These are phyloP conservation scores for Diabrotica balteata DNA, from an alignment of 2,888 invertebrate genomes.

Conservation along the genomic window DNA sequence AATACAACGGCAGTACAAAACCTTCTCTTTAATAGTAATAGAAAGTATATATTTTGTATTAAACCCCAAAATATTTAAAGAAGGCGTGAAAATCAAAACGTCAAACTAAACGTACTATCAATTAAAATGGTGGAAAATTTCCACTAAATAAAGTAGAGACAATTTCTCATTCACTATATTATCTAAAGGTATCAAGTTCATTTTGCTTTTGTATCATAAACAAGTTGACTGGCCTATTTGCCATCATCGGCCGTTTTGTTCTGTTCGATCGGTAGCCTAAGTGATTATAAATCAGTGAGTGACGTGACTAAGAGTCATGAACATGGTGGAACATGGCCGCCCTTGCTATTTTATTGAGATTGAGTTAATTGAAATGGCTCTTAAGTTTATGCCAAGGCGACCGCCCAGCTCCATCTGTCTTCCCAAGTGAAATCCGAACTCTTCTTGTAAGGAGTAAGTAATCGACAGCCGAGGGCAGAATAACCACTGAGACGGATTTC, in stretches of 20 bases:
- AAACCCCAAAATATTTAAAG: too few relatives aligned
- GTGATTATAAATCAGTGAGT: constrained; percentile 22
- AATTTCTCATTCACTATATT: too few relatives aligned
- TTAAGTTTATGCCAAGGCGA: constrained; percentile 23
- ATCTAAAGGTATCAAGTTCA: too few relatives aligned
- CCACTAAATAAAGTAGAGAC: too few relatives aligned
- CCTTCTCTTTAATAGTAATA: too few relatives aligned
- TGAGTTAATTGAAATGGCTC: constrained; percentile 24
- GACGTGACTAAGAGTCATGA: constrained; percentile 26
- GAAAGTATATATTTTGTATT: too few relatives aligned
- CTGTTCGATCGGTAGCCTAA: constrained; percentile 12
- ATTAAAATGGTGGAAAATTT: too few relatives aligned
- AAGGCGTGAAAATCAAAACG: too few relatives aligned
- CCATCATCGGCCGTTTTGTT: neutral
- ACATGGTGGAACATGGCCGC: constrained; percentile 23
- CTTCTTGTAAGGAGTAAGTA: neutral
- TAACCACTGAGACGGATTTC: too few relatives aligned
- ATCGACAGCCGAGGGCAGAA: too few relatives aligned
- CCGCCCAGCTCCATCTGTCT: constrained; percentile 19
- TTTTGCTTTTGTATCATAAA: neutral
- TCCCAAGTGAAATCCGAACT: neutral
- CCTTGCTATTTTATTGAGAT: constrained; percentile 28
- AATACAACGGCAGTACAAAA: too few relatives aligned
- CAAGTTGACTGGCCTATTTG: constrained; percentile 1
- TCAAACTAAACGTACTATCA: too few relatives aligned